phyloP scores from a whole-genome alignment of 2,888 invertebrate genomes.

The Hesperia comma region DNA sequence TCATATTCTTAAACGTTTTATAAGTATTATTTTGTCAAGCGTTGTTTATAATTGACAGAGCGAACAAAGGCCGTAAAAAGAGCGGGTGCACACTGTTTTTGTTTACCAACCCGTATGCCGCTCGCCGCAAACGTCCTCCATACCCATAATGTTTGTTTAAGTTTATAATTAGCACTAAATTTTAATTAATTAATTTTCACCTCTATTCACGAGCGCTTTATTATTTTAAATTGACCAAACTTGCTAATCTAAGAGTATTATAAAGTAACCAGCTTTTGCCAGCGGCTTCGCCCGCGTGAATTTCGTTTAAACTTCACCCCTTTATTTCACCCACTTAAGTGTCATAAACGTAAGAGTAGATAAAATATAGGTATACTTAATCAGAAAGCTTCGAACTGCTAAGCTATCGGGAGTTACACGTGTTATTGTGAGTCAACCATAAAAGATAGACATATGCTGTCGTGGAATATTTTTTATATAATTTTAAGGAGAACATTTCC shows the following conservation, averaged over 20 bases:
- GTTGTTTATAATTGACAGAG: slow-evolving; percentile 23
- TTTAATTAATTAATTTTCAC: slow-evolving; percentile 46
- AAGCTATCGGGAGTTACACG: too few species aligned
- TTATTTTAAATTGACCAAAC: background rate
- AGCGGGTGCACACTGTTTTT: slow-evolving; percentile 53
- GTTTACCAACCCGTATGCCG: slow-evolving; percentile 69
- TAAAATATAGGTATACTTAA: too few species aligned
- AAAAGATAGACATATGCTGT: too few species aligned
- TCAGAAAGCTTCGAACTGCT: too few species aligned
- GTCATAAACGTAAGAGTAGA: too few species aligned
- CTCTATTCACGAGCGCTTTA: slow-evolving; percentile 5
- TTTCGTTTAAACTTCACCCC: too few species aligned
- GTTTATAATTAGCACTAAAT: slow-evolving; percentile 51
- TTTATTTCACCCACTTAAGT: too few species aligned
- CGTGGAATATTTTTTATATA: too few species aligned
- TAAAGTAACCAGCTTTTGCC: too few species aligned
- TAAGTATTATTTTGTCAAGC: slow-evolving; percentile 10
- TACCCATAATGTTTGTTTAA: slow-evolving; percentile 46
- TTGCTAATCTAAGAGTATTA: background rate
- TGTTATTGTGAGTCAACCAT: too few species aligned
- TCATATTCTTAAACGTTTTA: background rate
- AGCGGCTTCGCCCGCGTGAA: too few species aligned
- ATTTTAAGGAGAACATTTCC: too few species aligned
- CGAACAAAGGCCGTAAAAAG: slow-evolving; percentile 56
- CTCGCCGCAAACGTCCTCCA: slow-evolving; percentile 50